These are phyloP conservation scores for Sinocyclocheilus rhinocerous DNA, from an alignment of 2,113 vertebrate species.

Conservation along the genomic window DNA sequence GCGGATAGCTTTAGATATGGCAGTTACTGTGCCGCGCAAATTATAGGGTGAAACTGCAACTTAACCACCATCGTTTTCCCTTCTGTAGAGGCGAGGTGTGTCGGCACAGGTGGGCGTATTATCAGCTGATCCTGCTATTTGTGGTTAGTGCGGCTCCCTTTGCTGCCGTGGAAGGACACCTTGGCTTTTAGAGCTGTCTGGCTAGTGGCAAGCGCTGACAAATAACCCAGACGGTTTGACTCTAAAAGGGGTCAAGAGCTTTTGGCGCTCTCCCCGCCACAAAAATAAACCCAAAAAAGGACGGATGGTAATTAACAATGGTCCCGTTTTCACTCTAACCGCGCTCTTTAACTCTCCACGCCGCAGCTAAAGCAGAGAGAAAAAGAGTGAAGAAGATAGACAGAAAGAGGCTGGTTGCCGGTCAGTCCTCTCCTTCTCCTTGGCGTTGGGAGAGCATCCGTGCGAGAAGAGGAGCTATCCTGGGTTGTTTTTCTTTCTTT, in stretches of 20 bases:
- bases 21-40: slow-evolving; percentile 43
- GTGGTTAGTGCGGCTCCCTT: slow-evolving; percentile 26
- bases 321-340: slow-evolving; percentile 61
- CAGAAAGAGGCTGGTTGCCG: slow-evolving; percentile 63
- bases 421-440: slow-evolving; percentile 74
- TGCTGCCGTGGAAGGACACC: slow-evolving; percentile 48
- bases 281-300: slow-evolving; percentile 54
- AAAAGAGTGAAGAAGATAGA: slow-evolving; percentile 70
- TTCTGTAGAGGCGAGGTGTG: slow-evolving; percentile 33
- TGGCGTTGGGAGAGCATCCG: slow-evolving; percentile 70
- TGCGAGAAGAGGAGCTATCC: slow-evolving; percentile 78
- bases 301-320: slow-evolving; percentile 58
- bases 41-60: slow-evolving; percentile 47
- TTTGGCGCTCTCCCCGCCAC: slow-evolving; percentile 21
- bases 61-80: slow-evolving; percentile 46
- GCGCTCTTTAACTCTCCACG: slow-evolving; percentile 13
- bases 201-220: slow-evolving; percentile 50
- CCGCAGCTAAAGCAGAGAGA: slow-evolving; percentile 59
- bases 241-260: slow-evolving; percentile 63
- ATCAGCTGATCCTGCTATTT: slow-evolving; percentile 52
- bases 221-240: slow-evolving; percentile 52
- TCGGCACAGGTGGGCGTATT: slow-evolving; percentile 29
- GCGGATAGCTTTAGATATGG: slow-evolving; percentile 38
- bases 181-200: slow-evolving; percentile 56
- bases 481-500: slow-evolving; percentile 96